Evolutionary conservation across 1,140 invertebrate genomes (phyloP).

Genomic region (Colletes gigas): DNA sequence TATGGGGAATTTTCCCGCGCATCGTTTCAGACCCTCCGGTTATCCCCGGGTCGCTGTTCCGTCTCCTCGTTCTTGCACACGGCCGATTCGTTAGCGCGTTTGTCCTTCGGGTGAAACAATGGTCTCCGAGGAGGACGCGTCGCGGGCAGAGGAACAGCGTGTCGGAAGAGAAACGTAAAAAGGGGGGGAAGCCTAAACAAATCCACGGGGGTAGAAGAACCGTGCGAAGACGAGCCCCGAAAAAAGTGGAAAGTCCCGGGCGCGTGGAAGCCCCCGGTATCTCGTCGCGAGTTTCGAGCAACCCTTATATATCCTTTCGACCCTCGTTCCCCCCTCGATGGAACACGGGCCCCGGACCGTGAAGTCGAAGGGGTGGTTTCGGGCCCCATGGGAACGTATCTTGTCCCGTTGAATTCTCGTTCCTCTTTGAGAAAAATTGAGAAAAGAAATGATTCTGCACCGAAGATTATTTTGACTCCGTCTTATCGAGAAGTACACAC

Average conservation of each 20-base stretch:
- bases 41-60: neutral
- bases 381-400: conserved; percentile 48
- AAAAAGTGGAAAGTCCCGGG: conserved; percentile 57
- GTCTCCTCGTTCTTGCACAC: neutral
- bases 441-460: too few species aligned
- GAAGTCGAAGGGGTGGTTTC: neutral
- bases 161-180: neutral
- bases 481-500: too few species aligned
- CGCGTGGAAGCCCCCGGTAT: conserved; percentile 47
- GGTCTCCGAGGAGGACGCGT: neutral
- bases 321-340: conserved; percentile 26
- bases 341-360: neutral
- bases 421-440: conserved; percentile 9
- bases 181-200: conserved; percentile 28
- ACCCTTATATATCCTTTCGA: conserved; percentile 1
- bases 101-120: conserved; percentile 15
- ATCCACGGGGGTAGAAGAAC: conserved; percentile 44
- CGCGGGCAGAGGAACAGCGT: too few species aligned
- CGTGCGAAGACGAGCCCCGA: conserved; percentile 61
- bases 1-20: conserved; percentile 6
- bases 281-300: conserved; percentile 29
- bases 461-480: too few species aligned
- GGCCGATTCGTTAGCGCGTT: conserved; percentile 29
- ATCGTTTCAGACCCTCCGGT: neutral
- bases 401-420: conserved; percentile 19